A percentile compares a stretch with the other conserved stretches of the same genome.
Conservation (phyloP, 2,888 invertebrate species). For the Hetaerina titia region DNA sequence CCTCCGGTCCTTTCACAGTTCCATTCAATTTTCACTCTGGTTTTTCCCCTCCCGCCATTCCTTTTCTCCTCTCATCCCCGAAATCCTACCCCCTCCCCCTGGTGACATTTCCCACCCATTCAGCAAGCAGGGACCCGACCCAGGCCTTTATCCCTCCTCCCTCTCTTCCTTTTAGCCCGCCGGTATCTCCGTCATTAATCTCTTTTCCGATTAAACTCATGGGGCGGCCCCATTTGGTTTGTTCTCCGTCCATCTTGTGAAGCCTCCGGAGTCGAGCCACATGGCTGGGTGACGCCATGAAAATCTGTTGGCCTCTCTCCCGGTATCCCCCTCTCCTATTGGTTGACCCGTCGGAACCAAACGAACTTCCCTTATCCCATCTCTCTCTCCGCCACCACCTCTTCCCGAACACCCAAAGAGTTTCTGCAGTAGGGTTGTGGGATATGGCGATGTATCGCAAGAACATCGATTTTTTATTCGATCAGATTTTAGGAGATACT, state of each 20-base stretch:
- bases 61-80: not conserved
- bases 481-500: no score
- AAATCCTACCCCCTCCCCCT: not conserved
- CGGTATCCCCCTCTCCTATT: not conserved
- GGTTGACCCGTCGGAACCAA: not conserved
- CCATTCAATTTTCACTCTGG: not conserved
- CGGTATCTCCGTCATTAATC: constrained; percentile 2
- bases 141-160: not conserved
- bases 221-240: not conserved
- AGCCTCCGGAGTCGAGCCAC: not conserved
- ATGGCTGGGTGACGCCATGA: constrained; percentile 9
- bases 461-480: no score
- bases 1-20: not conserved
- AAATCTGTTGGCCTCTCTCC: not conserved
- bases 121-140: not conserved
- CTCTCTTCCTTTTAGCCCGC: not conserved
- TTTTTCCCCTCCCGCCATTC: not conserved
- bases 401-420: not conserved
- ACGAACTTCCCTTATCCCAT: not conserved
- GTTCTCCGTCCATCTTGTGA: not conserved
- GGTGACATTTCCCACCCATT: not conserved
- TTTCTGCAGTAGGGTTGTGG: no score
- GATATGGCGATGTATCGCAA: no score
- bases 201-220: constrained; percentile 7
- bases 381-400: not conserved